These are phyloP conservation scores for Sinella curviseta DNA, from an alignment of 1,140 invertebrate species.

Conservation along the genomic window DNA sequence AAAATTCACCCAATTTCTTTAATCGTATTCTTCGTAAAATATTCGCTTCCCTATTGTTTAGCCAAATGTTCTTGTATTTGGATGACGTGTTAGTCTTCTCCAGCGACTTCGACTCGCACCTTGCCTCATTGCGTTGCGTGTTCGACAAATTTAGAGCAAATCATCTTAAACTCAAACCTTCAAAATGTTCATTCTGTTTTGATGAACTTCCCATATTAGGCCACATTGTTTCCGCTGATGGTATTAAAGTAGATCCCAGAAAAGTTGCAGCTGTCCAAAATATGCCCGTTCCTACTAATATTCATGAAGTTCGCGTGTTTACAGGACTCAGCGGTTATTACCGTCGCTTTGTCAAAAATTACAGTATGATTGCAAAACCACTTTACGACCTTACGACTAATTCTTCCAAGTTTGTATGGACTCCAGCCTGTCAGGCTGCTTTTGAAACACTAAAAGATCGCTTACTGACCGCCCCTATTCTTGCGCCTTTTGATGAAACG, in stretches of 20 bases:
- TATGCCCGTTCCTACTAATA: not conserved
- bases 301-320: not conserved
- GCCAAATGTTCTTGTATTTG: not conserved
- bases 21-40: not conserved
- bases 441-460: not conserved
- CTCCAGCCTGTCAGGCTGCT: not conserved
- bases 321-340: conserved; percentile 48
- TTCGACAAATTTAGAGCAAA: not conserved
- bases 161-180: not conserved
- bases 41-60: not conserved
- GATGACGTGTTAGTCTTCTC: not conserved
- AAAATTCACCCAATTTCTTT: not conserved
- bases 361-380: conserved; percentile 50
- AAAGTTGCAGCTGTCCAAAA: conserved; percentile 7
- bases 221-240: not conserved
- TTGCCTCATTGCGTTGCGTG: not conserved
- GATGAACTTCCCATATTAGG: not conserved
- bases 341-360: conserved; percentile 51
- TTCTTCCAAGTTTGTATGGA: not conserved
- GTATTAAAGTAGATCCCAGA: not conserved
- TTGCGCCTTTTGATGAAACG: not conserved
- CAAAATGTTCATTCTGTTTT: conserved; percentile 3
- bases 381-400: not conserved
- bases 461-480: not conserved
- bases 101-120: not conserved